A percentile compares a stretch with the other conserved stretches of the same genome.
These are phyloP conservation scores for Philypnodon macrostomus DNA, from an alignment of 2,797 vertebrate species.

Conservation along the genomic window DNA sequence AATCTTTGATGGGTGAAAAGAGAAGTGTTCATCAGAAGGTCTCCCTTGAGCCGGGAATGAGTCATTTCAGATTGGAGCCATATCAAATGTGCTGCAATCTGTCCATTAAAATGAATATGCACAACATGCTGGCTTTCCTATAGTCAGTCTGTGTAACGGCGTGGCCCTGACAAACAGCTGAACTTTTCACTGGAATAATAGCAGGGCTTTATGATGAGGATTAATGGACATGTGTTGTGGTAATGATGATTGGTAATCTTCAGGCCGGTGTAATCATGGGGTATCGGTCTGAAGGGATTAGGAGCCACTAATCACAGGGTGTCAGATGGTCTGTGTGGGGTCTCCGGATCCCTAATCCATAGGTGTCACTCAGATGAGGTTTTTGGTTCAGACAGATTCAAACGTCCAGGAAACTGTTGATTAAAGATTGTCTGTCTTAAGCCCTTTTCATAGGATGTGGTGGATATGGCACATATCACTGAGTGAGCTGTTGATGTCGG, in stretches of 20 bases:
- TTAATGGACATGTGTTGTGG: constrained; percentile 61
- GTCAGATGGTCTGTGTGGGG: constrained; percentile 40
- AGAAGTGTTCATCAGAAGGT: constrained; percentile 1
- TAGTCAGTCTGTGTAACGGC: not conserved
- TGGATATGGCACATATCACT: too few relatives aligned
- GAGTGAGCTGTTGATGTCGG: not conserved
- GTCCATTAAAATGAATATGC: constrained; percentile 18
- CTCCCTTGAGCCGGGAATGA: constrained; percentile 6
- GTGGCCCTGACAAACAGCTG: constrained; percentile 22
- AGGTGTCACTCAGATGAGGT: constrained; percentile 9
- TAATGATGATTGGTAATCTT: constrained; percentile 64
- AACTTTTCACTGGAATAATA: constrained; percentile 49
- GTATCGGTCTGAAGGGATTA: constrained; percentile 54
- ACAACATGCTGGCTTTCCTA: constrained; percentile 3
- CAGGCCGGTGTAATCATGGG: constrained; percentile 45
- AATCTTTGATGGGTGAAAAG: constrained; percentile 4
- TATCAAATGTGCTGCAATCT: constrained; percentile 25
- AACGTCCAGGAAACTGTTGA: constrained; percentile 25
- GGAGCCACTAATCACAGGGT: constrained; percentile 31
- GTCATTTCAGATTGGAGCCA: constrained; percentile 24
- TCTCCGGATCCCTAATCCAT: constrained; percentile 28
- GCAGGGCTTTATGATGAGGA: constrained; percentile 46
- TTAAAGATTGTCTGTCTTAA: too few relatives aligned
- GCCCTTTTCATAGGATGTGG: too few relatives aligned
- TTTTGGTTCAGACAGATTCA: constrained; percentile 16